These are phyloP conservation scores for Drosophila tani DNA, from an alignment of 1,140 invertebrate species.

Conservation along the genomic window DNA sequence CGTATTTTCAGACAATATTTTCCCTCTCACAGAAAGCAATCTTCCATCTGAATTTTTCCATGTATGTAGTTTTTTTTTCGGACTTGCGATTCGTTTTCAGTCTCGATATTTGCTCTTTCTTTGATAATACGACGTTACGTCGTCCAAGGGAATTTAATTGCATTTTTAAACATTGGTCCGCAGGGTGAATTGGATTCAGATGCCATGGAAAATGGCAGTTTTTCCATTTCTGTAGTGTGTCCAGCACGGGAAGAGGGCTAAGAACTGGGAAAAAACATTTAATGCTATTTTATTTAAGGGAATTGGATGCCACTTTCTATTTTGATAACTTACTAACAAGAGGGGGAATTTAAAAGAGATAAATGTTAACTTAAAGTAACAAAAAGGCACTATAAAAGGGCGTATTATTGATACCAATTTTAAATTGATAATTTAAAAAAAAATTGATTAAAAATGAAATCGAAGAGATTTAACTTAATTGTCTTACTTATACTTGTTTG, in stretches of 20 bases:
- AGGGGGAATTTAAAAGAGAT: background rate
- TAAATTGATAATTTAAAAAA: no score
- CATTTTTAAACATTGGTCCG: constrained; percentile 26
- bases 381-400: background rate
- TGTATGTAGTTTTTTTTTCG: constrained; percentile 4
- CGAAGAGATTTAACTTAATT: no score
- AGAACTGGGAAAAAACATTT: background rate
- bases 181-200: constrained; percentile 1
- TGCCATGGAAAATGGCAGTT: background rate
- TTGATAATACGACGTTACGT: constrained; percentile 30
- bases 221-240: background rate
- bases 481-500: no score
- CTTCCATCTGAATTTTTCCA: constrained; percentile 16
- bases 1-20: constrained; percentile 38
- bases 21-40: constrained; percentile 8
- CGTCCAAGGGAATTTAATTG: constrained; percentile 41
- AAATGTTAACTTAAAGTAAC: background rate
- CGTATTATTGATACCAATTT: background rate
- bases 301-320: background rate
- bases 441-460: no score
- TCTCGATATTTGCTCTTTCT: constrained; percentile 15
- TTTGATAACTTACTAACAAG: background rate
- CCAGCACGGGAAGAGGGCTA: background rate
- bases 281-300: background rate
- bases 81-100: background rate